These are phyloP conservation scores for Ammospiza nelsoni DNA, from an alignment of 2,113 vertebrate species.

Conservation along the genomic window DNA sequence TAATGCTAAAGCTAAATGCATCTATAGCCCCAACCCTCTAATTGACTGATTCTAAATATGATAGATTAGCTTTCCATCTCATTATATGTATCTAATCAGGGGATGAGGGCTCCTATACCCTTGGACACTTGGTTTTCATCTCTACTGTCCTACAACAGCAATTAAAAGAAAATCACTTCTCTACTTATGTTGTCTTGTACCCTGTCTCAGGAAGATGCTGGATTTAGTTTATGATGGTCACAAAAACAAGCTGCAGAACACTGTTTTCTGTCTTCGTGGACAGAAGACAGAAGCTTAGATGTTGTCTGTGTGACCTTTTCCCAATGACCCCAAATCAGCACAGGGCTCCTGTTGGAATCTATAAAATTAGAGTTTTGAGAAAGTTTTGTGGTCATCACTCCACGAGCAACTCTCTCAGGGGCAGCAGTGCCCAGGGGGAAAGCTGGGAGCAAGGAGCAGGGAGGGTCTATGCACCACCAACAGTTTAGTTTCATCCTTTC, in stretches of 20 bases:
- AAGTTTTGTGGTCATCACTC: background rate
- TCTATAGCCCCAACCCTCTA: slow-evolving; percentile 45
- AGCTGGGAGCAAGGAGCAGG: background rate
- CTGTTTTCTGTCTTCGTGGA: background rate
- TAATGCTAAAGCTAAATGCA: slow-evolving; percentile 45
- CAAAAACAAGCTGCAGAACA: background rate
- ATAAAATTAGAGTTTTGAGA: too few species aligned
- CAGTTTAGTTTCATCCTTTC: background rate
- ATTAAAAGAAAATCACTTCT: slow-evolving; percentile 1
- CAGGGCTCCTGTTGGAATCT: background rate
- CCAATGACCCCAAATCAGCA: background rate
- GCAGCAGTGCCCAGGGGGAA: background rate
- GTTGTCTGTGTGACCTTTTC: background rate
- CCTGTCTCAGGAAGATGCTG: background rate
- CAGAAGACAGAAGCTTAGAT: background rate
- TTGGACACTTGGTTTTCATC: slow-evolving; percentile 8
- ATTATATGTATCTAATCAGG: slow-evolving; percentile 51
- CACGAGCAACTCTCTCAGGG: background rate
- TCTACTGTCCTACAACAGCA: background rate
- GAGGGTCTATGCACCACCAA: background rate
- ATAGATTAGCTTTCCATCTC: slow-evolving; percentile 68
- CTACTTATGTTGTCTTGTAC: accelerated
- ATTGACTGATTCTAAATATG: slow-evolving; percentile 65
- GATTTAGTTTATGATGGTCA: background rate
- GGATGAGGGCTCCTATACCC: background rate